Evolutionary conservation across 92 coral and sea anemone genomes (phyloP), one percentile per base, ranked within the genome.

Genomic region (Bergia puertoricense): DNA sequence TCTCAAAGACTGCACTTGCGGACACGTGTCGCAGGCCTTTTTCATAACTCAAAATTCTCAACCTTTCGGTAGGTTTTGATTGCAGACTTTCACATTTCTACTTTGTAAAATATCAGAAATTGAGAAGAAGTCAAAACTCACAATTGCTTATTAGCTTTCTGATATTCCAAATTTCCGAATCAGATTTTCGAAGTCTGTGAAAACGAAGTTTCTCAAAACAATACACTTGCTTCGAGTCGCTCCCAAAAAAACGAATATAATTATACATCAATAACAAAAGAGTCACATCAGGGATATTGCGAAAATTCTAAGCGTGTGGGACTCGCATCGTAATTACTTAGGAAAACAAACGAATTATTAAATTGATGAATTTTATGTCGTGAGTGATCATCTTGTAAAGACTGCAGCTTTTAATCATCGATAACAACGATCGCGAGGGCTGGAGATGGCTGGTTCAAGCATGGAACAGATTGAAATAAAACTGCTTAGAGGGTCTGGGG

Each of bases 331-430:
- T 82, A 82, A 82, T 82, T 67, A 82, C 43, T 43, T 41, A 82
- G 76, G 8, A 82, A 68, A 82, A 82, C 86, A 82, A 82, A 82
- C 86, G 57, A 46, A 69, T 84, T 45, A 84, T 84, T 84, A 23
- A 71, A 38, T 82, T 82, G 72, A 45, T 50, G 87, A 84, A 11
- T 37, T 69, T 48, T 69, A 13, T 83, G 87, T 84, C 14, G 74
- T 37, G 44, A 46, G 42, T 56, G 65, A 46, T 69, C 36, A 84
- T 45, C 87, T 69, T 69, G 76, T 82, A 84, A 71, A 50, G 56
- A 46, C 18, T 30, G 5, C 43, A 30, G 66, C 42, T 44, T 15
- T 22, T n/a, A 72, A 39, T 48, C 79, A 6, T 45, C 30, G 51
- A 41, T 46, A 69, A 46, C 36, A 54, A 8, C 67, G 44, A 43